Conservation (phyloP, 2,113 vertebrate species). For the Prionailurus bengalensis region DNA sequence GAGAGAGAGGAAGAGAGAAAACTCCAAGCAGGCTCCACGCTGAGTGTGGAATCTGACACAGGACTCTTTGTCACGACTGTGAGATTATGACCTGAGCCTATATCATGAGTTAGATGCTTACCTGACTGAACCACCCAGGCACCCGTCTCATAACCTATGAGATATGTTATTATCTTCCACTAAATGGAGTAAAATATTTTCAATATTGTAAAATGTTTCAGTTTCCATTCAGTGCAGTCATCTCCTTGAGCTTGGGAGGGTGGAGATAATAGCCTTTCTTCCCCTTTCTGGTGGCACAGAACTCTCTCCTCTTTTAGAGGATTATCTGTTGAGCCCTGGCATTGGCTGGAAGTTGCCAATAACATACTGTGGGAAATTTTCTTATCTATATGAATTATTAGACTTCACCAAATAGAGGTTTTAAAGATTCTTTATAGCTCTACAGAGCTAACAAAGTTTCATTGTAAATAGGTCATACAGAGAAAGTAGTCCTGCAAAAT, state of each 20-base stretch:
- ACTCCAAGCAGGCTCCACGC: not conserved
- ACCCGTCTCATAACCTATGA: not conserved
- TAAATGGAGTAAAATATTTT: not conserved
- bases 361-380: not conserved
- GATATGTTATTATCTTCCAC: not conserved
- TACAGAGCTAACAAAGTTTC: not conserved
- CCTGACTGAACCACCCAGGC: not conserved
- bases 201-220: not conserved
- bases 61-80: not conserved
- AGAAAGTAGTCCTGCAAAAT: not conserved
- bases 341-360: not conserved
- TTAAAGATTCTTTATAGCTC: not conserved
- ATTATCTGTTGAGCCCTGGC: not conserved
- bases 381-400: not conserved
- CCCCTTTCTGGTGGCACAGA: not conserved
- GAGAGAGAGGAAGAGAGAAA: not conserved
- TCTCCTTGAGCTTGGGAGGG: not conserved
- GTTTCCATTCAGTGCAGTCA: not conserved
- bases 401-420: not conserved
- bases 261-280: not conserved
- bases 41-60: not conserved
- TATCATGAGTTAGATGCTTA: not conserved
- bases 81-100: not conserved
- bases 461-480: accelerated
- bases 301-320: not conserved